Evolutionary conservation across 2,888 invertebrate genomes (phyloP).

Genomic region (Exocentrus adspersus): DNA sequence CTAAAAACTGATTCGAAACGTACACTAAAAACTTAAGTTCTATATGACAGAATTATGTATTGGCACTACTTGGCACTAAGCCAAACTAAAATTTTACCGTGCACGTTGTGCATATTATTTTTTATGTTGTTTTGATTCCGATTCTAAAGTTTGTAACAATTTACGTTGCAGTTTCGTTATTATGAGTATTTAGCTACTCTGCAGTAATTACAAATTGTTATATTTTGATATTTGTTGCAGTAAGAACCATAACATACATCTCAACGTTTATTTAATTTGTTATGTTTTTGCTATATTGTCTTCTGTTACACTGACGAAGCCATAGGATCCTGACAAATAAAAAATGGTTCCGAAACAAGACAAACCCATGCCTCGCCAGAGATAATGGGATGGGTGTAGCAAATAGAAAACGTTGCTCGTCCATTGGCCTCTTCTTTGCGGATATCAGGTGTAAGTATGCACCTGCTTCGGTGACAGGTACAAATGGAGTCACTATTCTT

Average conservation of each 20-base stretch:
- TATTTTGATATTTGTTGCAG: too few species aligned
- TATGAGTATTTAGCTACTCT: neutral
- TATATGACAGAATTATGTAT: slow-evolving; percentile 53
- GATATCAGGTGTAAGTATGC: slow-evolving; percentile 31
- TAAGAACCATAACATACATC: too few species aligned
- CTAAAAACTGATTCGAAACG: slow-evolving; percentile 49
- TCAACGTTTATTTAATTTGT: too few species aligned
- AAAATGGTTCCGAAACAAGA: slow-evolving; percentile 8
- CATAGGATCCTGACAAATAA: neutral
- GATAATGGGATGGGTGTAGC: slow-evolving; percentile 16
- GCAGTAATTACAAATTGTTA: too few species aligned
- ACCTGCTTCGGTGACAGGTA: slow-evolving; percentile 46
- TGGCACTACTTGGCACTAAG: slow-evolving; percentile 44
- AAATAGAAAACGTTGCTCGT: slow-evolving; percentile 2
- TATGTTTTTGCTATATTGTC: too few species aligned
- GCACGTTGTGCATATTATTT: slow-evolving; percentile 33
- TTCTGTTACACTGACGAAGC: too few species aligned
- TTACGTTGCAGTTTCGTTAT: neutral
- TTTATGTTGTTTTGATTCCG: slow-evolving; percentile 34
- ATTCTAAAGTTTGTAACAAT: slow-evolving; percentile 30
- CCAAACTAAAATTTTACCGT: slow-evolving; percentile 28
- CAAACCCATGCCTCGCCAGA: neutral
- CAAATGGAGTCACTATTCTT: slow-evolving; percentile 43
- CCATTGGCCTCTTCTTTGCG: slow-evolving; percentile 32
- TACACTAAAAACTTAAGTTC: slow-evolving; percentile 45